A percentile compares a stretch with the other conserved stretches of the same genome.
Conservation (phyloP, 1,140 invertebrate species). For the Matsumurasca onukii region DNA sequence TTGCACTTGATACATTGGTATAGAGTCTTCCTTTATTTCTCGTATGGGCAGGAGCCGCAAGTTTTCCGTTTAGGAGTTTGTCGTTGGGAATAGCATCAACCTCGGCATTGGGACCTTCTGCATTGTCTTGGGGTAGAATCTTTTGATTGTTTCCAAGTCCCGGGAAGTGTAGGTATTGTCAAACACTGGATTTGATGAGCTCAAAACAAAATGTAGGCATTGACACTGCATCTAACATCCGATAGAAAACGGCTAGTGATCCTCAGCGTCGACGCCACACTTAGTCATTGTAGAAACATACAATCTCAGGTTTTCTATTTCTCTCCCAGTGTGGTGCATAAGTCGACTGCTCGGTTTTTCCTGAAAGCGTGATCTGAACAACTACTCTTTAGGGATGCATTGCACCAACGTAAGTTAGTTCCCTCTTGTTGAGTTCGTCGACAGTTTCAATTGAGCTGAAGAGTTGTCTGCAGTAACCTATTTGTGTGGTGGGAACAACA, state of each 20-base stretch:
- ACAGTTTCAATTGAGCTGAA: constrained; percentile 43
- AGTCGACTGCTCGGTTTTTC: constrained; percentile 42
- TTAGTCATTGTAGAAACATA: constrained; percentile 33
- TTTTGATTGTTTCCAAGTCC: constrained; percentile 7
- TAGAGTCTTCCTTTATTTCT: not conserved
- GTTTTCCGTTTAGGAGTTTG: constrained; percentile 19
- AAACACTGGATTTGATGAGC: constrained; percentile 34
- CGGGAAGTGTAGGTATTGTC: constrained; percentile 13
- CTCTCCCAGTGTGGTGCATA: constrained; percentile 40
- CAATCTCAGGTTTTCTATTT: constrained; percentile 43
- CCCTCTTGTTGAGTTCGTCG: constrained; percentile 42
- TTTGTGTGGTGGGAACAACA: constrained; percentile 37
- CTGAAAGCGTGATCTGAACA: constrained; percentile 37
- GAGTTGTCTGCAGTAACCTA: constrained; percentile 47
- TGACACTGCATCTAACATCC: constrained; percentile 26
- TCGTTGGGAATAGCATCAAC: constrained; percentile 13
- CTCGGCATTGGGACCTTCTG: not conserved
- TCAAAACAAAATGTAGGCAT: too few species aligned
- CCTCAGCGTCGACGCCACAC: constrained; percentile 46
- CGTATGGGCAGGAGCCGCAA: constrained; percentile 11
- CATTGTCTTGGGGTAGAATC: not conserved
- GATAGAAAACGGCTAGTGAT: constrained; percentile 53
- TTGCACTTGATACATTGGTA: constrained; percentile 24
- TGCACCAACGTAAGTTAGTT: constrained; percentile 35
- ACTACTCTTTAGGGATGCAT: constrained; percentile 46